A percentile compares a stretch with the other conserved stretches of the same genome.
Conservation (phyloP, 37 sponge, comb jelly and placozoan genomes). For the Bolinopsis microptera region DNA sequence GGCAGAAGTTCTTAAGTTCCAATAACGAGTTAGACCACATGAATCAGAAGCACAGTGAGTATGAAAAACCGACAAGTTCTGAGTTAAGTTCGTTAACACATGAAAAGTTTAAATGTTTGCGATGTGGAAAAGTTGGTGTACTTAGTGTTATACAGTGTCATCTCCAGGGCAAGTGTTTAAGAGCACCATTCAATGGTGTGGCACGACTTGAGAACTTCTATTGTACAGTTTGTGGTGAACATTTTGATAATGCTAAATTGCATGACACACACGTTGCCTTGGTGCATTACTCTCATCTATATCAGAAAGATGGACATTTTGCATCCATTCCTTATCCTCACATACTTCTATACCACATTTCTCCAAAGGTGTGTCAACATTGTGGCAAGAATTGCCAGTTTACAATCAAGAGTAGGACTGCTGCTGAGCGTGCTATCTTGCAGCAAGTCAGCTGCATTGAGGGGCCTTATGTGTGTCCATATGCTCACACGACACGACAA, state of each 20-base stretch:
- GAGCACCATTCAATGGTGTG: background rate
- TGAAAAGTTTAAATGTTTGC: conserved; percentile 17
- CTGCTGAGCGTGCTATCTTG: no score
- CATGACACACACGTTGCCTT: conserved; percentile 8
- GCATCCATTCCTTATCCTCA: background rate
- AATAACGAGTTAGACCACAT: no score
- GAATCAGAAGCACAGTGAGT: background rate
- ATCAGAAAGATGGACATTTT: background rate
- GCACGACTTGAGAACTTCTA: background rate
- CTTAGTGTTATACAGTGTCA: background rate
- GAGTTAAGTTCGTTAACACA: background rate
- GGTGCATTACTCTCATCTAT: background rate
- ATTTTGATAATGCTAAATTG: background rate
- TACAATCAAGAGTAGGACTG: background rate
- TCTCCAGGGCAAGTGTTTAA: background rate
- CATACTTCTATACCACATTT: background rate
- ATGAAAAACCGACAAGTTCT: background rate
- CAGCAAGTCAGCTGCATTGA: background rate
- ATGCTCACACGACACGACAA: background rate
- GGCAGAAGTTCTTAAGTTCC: no score
- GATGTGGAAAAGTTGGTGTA: background rate
- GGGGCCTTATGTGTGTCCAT: conserved; percentile 34
- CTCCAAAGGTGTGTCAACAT: background rate
- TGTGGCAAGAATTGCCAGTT: background rate
- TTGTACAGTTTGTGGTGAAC: conserved; percentile 15